These are phyloP conservation scores for Tichodroma muraria DNA, from an alignment of 2,113 vertebrate genomes.

Conservation along the genomic window DNA sequence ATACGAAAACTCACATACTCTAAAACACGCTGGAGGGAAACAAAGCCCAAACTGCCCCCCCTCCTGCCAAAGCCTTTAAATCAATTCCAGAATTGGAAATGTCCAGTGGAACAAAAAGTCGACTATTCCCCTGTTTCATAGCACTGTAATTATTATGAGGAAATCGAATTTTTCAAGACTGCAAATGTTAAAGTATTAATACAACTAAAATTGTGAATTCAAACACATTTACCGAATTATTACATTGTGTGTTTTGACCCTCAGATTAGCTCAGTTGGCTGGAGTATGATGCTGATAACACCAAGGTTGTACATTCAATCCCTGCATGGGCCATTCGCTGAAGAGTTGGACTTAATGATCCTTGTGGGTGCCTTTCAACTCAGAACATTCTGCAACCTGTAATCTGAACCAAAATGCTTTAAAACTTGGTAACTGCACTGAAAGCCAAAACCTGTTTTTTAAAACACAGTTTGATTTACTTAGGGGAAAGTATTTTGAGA, in stretches of 20 bases:
- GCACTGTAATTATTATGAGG: background rate
- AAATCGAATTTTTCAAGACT: background rate
- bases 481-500: background rate
- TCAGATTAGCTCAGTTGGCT: background rate
- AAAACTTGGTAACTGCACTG: background rate
- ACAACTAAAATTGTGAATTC: background rate
- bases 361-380: background rate
- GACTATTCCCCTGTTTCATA: background rate
- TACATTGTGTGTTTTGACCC: background rate
- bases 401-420: background rate
- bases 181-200: background rate
- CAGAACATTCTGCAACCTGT: background rate
- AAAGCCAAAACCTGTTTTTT: background rate
- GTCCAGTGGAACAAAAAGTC: background rate
- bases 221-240: background rate
- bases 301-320: background rate
- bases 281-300: background rate
- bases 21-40: background rate
- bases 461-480: background rate
- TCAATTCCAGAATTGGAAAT: background rate
- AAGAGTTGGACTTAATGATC: background rate
- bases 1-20: background rate
- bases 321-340: background rate
- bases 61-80: background rate
- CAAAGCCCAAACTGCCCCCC: accelerated